Evolutionary conservation across 23 tunicate species (phyloP).

Genomic region (Aplidium turbinatum): DNA sequence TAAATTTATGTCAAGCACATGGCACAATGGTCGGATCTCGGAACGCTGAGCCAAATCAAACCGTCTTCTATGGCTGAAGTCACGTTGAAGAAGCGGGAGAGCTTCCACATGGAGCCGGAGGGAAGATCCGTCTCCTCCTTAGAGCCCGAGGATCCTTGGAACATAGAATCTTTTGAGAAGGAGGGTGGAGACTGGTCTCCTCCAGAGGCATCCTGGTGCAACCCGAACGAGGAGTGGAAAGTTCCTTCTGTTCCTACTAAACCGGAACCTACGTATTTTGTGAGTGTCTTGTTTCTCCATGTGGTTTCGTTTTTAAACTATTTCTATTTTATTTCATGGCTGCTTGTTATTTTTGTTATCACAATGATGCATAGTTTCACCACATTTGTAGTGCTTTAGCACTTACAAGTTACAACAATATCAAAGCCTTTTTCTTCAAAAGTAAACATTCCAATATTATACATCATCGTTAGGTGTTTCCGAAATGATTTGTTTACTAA

Average conservation of each 20-base stretch:
- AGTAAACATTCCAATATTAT: too few relatives aligned
- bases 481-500: too few relatives aligned
- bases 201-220: conserved; percentile 75
- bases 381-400: too few relatives aligned
- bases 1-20: too few relatives aligned
- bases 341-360: too few relatives aligned
- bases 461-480: too few relatives aligned
- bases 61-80: not conserved
- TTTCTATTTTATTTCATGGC: too few relatives aligned
- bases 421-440: too few relatives aligned
- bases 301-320: not conserved
- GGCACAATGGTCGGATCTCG: not conserved
- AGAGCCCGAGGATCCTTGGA: conserved; percentile 72
- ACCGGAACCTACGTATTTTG: conserved; percentile 60
- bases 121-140: conserved; percentile 39
- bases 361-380: too few relatives aligned
- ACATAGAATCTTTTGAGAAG: conserved; percentile 42
- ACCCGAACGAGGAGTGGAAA: conserved; percentile 66
- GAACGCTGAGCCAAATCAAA: not conserved
- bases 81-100: conserved; percentile 24
- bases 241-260: conserved; percentile 40
- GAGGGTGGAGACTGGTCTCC: conserved; percentile 79
- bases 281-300: conserved; percentile 18
- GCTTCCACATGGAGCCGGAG: conserved; percentile 72
- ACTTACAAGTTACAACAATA: too few relatives aligned